These are phyloP conservation scores for Xestia sexstrigata DNA, from an alignment of 2,888 invertebrate species.

Conservation along the genomic window DNA sequence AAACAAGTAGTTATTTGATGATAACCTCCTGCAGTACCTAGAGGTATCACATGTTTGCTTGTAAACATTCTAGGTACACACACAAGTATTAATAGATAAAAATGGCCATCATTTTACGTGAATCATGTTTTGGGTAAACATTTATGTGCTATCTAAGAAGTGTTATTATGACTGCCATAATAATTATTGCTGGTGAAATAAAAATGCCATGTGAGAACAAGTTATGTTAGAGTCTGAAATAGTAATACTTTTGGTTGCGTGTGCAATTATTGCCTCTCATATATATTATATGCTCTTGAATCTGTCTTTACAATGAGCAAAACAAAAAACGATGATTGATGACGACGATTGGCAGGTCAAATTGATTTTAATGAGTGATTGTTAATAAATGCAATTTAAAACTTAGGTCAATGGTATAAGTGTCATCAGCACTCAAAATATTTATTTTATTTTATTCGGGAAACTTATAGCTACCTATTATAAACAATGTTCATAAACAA, in stretches of 20 bases:
- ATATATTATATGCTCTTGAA: neutral
- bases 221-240: neutral
- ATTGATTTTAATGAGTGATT: neutral
- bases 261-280: neutral
- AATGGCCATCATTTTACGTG: constrained; percentile 2
- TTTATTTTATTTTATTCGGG: neutral
- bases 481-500: too few relatives aligned
- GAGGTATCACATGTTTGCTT: constrained; percentile 45
- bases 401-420: neutral
- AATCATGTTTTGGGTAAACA: neutral
- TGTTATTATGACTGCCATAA: constrained; percentile 6
- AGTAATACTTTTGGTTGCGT: neutral
- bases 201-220: constrained; percentile 4
- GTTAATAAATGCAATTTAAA: constrained; percentile 3
- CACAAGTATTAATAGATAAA: constrained; percentile 44
- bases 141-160: neutral
- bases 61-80: constrained; percentile 35
- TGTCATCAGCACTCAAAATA: neutral
- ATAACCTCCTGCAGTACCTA: constrained; percentile 44
- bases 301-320: constrained; percentile 1
- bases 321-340: too few relatives aligned
- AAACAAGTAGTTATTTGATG: constrained; percentile 56
- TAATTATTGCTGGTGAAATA: constrained; percentile 3
- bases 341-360: neutral
- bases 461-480: too few relatives aligned